A percentile compares a stretch with the other conserved stretches of the same genome.
Conservation (phyloP, 2,888 invertebrate genomes). For the Thymelicus lineola region DNA sequence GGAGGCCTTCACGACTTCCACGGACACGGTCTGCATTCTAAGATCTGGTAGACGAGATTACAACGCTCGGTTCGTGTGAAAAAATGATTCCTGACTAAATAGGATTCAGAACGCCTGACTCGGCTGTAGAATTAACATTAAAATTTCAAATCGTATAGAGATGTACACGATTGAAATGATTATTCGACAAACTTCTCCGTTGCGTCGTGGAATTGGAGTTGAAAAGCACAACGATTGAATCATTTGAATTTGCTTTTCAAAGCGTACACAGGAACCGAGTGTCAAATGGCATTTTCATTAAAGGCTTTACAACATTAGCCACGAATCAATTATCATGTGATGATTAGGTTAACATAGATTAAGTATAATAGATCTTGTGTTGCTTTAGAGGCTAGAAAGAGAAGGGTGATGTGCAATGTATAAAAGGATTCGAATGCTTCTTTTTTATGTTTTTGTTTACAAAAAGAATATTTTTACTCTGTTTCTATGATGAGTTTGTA, state of each 20-base stretch:
- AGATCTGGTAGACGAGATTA: conserved; percentile 60
- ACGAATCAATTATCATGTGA: conserved; percentile 68
- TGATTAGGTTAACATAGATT: conserved; percentile 60
- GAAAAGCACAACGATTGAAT: not conserved
- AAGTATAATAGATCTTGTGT: conserved; percentile 28
- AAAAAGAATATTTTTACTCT: too few relatives aligned
- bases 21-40: conserved; percentile 51
- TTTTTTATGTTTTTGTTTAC: not conserved
- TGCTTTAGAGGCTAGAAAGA: conserved; percentile 32
- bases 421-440: not conserved
- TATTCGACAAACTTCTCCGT: too few relatives aligned
- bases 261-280: conserved; percentile 44
- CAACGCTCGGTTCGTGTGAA: conserved; percentile 47
- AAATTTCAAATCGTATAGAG: too few relatives aligned
- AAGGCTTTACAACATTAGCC: conserved; percentile 61
- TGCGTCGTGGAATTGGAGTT: too few relatives aligned
- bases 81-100: not conserved
- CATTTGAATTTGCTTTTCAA: not conserved
- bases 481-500: too few relatives aligned
- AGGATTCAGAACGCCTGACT: too few relatives aligned
- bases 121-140: too few relatives aligned
- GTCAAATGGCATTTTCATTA: conserved; percentile 59
- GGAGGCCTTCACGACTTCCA: conserved; percentile 49
- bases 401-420: conserved; percentile 45
- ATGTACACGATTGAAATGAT: too few relatives aligned